Evolutionary conservation across 2,113 vertebrate species (phyloP), one percentile per base, ranked within the genome.

Genomic region (Hippocampus mohnikei): DNA sequence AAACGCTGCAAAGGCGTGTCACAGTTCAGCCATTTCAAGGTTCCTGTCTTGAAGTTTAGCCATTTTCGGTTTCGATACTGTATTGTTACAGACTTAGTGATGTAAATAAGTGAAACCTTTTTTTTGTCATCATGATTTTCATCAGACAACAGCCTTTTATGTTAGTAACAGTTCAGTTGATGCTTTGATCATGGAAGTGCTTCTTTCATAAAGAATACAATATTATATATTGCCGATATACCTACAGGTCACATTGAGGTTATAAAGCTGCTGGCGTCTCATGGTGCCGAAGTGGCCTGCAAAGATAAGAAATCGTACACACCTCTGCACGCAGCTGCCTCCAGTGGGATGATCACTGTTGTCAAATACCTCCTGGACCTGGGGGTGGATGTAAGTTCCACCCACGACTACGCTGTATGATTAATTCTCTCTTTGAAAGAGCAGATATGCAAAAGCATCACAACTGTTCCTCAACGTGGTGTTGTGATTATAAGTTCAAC

Each of bases 221-320:
- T 60, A 4, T 8, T 27, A 27, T 15, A 27, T 65, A n/a, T 66
- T 37, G 8, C 21, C 56, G 52, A 66, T 1, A 53, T 8, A 10
- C 76, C 25, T 71, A 78, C 78, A 99, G 97, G 97, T 77, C 96
- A 99, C 86, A 96, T 95, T 86, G 97, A 99, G 89, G 97, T 98
- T 73, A 95, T 99, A 80, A 98, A 96, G 85, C 85, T 98, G 69
- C 93, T 98, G 1, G 95, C 96, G 73, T 93, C 95, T 33, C 94
- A 98, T 1, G 95, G 96, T 81, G 95, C 97, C 67, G 97, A 99
- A 89, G 95, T 98, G 76, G 94, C 94, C 20, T 99, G 97, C 86
- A 98, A 97, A 85, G 97, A 98, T 88, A 98, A 98, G 88, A 98
- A 98, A 81, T 95, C 95, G 0, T 98, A 99, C 37, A 96, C 95